These are phyloP conservation scores for Littorina saxatilis DNA, from an alignment of 1,140 invertebrate species.

Conservation along the genomic window DNA sequence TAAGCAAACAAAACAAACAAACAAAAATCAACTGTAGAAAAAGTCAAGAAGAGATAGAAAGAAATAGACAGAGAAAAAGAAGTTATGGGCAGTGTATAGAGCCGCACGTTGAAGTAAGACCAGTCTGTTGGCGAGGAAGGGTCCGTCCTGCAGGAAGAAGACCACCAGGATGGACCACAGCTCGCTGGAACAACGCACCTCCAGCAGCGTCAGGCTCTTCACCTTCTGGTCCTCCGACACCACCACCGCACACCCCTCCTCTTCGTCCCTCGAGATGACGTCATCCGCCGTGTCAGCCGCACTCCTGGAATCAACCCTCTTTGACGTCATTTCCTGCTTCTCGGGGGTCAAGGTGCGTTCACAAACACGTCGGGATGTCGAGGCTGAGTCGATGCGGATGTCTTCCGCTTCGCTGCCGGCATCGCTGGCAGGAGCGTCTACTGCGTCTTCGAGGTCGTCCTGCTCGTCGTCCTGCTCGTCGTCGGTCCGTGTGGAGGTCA, in stretches of 20 bases:
- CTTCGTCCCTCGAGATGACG: neutral
- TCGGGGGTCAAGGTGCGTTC: too few species aligned
- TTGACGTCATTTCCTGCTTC: too few species aligned
- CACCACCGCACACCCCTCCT: too few species aligned
- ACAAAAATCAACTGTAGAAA: too few species aligned
- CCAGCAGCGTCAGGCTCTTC: neutral
- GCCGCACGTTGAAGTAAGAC: slow-evolving; percentile 2
- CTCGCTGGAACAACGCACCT: slow-evolving; percentile 32
- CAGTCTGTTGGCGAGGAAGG: slow-evolving; percentile 16
- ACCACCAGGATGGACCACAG: slow-evolving; percentile 27
- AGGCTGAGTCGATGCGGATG: neutral
- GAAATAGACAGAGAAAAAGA: neutral
- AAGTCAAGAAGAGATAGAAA: neutral
- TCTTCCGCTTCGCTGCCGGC: neutral
- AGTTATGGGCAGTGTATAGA: neutral
- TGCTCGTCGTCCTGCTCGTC: neutral
- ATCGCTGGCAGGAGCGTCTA: neutral
- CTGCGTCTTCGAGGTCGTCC: neutral
- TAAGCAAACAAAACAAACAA: too few species aligned
- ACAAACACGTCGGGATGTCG: too few species aligned
- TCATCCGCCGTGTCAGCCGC: neutral
- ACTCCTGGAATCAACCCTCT: too few species aligned
- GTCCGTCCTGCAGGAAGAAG: slow-evolving; percentile 29
- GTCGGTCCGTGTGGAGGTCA: slow-evolving; percentile 18
- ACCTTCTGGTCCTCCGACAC: neutral